Conservation (phyloP, 2,797 vertebrate species). For the Lateolabrax maculatus region DNA sequence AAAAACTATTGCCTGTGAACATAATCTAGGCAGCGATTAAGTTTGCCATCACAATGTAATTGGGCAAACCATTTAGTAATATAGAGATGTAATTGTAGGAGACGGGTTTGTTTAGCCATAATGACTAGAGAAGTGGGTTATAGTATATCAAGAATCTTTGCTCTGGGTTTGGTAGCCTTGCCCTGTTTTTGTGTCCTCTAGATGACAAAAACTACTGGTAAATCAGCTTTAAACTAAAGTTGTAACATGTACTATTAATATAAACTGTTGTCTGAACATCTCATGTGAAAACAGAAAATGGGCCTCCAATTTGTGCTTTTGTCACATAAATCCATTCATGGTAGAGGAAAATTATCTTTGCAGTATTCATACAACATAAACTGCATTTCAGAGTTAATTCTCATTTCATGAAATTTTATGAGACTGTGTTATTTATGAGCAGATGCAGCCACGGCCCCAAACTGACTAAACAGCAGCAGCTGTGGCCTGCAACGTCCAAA, state of each 20-base stretch:
- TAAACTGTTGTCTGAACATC: conserved; percentile 5
- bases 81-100: neutral
- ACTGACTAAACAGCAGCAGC: conserved; percentile 54
- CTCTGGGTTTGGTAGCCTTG: neutral
- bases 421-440: conserved; percentile 65
- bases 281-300: conserved; percentile 1
- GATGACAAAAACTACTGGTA: neutral
- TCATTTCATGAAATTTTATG: conserved; percentile 63
- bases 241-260: neutral
- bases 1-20: too few species aligned
- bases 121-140: neutral
- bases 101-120: too few species aligned
- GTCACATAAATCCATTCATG: conserved; percentile 40
- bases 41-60: neutral
- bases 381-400: conserved; percentile 54
- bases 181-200: neutral
- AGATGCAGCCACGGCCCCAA: conserved; percentile 46
- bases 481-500: conserved; percentile 33
- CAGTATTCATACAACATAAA: conserved; percentile 41
- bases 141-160: neutral
- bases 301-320: neutral
- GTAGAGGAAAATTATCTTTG: conserved; percentile 22
- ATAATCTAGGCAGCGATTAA: neutral
- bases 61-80: neutral
- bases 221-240: conserved; percentile 7